Base-by-base conservation (phyloP, 2,113 vertebrate genomes). In the Pongo abelii region DNA sequence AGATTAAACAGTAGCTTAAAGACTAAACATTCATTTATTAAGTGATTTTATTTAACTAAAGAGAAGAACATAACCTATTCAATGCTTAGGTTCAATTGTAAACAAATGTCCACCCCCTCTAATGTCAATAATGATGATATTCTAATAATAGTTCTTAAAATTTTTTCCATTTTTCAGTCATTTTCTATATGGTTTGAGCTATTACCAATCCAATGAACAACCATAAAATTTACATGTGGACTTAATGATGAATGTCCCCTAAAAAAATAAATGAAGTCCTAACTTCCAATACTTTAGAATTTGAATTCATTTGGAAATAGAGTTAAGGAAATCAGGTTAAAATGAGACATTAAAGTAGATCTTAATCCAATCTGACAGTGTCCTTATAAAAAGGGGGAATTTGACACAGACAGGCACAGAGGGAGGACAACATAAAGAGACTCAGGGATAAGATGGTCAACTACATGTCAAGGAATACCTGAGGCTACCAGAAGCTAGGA, bases 41-140 rank as follows among this genome's bases (percentile, higher is more conserved):
- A 89, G 77, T 79, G 6, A 89, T 89, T 94, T 94, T 91, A 35
- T 93, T 96, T 93, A 88, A 92, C 89, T 93, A 86, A 94, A 97
- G 18, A 96, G 59, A 75, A 84, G 12, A n/a, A 40, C 81, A 78
- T 77, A 90, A 90, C 72, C 86, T 64, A 83, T 43, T 92, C 50
- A 78, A 4, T 52, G 27, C n/a, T 96, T 59, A 91, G 32, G 70
- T 92, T 94, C 30, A 77, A 50, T 94, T 91, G 72, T 52, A 74
- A 93, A 88, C 87, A 92, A 97, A 96, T 55, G 43, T 32, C 12
- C 67, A 52, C 25, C 8, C 43, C 43, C 84, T 78, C 87, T 75
- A 95, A 61, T 64, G 91, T 77, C 6, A 84, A 74, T 55, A 75
- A 27, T 27, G 3, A 17, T 86, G 40, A 85, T 40, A 89, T 13